These are phyloP conservation scores for Chiroxiphia lanceolata DNA, from an alignment of 2,797 vertebrate species.

Conservation along the genomic window DNA sequence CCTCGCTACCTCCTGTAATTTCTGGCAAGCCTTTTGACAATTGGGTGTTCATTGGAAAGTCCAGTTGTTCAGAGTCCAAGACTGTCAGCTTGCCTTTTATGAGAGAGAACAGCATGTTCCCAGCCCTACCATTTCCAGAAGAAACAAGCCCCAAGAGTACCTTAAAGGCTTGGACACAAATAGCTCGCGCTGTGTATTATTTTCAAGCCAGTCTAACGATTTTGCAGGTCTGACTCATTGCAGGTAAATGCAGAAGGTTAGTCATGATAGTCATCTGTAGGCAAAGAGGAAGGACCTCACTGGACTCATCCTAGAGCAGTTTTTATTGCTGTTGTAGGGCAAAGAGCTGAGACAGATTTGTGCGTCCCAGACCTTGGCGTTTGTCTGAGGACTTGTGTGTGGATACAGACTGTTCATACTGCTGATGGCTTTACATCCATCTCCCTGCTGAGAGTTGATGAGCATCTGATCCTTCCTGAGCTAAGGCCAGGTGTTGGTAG, in stretches of 20 bases:
- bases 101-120: neutral
- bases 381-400: neutral
- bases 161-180: constrained; percentile 36
- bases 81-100: neutral
- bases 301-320: neutral
- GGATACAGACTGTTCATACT: neutral
- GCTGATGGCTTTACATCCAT: neutral
- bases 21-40: neutral
- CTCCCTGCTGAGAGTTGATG: neutral
- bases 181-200: constrained; percentile 17
- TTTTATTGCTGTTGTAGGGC: neutral
- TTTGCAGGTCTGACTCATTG: constrained; percentile 47
- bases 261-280: neutral
- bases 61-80: neutral
- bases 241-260: neutral
- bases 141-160: constrained; percentile 46
- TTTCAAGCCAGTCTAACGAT: constrained; percentile 36
- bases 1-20: neutral
- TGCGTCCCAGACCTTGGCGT: neutral
- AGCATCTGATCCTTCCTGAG: neutral
- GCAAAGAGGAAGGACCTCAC: constrained; percentile 12
- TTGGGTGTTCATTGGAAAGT: neutral
- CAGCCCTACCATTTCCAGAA: neutral
- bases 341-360: neutral
- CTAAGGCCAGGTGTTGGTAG: neutral